These are phyloP conservation scores for Gila robusta DNA, from an alignment of 2,797 vertebrate genomes.

Conservation along the genomic window DNA sequence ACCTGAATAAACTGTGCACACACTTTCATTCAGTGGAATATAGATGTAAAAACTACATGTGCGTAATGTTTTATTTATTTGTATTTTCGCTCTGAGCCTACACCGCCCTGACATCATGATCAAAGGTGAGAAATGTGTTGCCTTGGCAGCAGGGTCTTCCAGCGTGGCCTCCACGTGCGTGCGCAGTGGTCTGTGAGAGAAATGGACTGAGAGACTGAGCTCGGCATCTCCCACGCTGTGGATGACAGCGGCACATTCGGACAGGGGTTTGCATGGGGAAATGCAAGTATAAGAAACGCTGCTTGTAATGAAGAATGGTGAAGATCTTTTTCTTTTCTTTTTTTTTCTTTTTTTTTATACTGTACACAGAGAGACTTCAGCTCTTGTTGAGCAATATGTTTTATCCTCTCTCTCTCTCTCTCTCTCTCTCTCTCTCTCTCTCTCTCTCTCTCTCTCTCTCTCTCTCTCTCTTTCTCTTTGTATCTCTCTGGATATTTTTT, in stretches of 20 bases:
- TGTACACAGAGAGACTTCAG: neutral
- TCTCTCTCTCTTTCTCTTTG: neutral
- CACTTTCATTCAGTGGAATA: conserved; percentile 34
- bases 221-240: conserved; percentile 26
- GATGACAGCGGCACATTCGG: neutral
- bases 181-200: conserved; percentile 41
- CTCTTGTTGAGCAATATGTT: conserved; percentile 27
- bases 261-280: conserved; percentile 5
- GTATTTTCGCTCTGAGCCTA: conserved; percentile 50
- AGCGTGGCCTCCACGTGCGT: conserved; percentile 13
- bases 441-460: conserved; percentile 2
- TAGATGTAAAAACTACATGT: conserved; percentile 50
- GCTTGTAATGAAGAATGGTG: conserved; percentile 20
- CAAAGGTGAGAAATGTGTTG: conserved; percentile 59
- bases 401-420: neutral
- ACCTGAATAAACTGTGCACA: conserved; percentile 23
- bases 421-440: neutral
- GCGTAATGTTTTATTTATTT: conserved; percentile 64
- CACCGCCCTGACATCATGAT: conserved; percentile 51
- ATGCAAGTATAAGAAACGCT: conserved; percentile 18
- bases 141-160: conserved; percentile 46
- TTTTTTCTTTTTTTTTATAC: neutral
- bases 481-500: conserved; percentile 28
- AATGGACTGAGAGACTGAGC: conserved; percentile 15
- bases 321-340: conserved; percentile 45